Evolutionary conservation across 2,888 invertebrate species (phyloP).

Genomic region (Unio pictorum): DNA sequence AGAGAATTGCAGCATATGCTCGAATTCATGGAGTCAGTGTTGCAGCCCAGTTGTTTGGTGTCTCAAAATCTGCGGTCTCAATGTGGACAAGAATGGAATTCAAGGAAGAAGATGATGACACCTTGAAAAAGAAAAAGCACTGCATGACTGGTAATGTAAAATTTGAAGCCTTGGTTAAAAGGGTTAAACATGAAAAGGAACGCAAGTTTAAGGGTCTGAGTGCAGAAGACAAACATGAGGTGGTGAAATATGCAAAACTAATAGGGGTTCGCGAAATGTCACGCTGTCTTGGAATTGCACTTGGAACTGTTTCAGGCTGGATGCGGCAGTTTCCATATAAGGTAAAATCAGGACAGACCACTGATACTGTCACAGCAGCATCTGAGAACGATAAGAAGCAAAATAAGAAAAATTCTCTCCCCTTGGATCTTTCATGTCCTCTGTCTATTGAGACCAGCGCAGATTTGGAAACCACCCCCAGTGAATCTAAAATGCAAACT

Average conservation of each 20-base stretch:
- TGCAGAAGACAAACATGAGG: slow-evolving; percentile 30
- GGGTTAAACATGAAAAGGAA: slow-evolving; percentile 18
- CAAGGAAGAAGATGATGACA: slow-evolving; percentile 17
- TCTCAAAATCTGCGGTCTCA: slow-evolving; percentile 35
- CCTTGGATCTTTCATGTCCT: no score
- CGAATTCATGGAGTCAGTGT: slow-evolving; percentile 24
- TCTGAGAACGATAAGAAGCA: not conserved
- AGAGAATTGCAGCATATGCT: slow-evolving; percentile 26
- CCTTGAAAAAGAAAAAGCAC: slow-evolving; percentile 13
- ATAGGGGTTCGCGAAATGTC: slow-evolving; percentile 36
- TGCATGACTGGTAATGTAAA: slow-evolving; percentile 34
- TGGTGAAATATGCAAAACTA: slow-evolving; percentile 28
- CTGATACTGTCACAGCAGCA: not conserved
- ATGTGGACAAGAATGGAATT: slow-evolving; percentile 35
- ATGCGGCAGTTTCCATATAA: slow-evolving; percentile 38
- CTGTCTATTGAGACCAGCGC: no score
- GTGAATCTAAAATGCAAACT: no score
- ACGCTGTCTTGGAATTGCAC: slow-evolving; percentile 25
- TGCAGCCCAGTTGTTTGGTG: slow-evolving; percentile 25
- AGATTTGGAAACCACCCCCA: no score
- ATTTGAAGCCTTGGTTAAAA: slow-evolving; percentile 21
- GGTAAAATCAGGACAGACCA: slow-evolving; percentile 5
- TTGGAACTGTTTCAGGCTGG: slow-evolving; percentile 37
- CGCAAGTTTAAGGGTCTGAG: slow-evolving; percentile 25
- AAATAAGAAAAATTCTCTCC: not conserved